These are phyloP conservation scores for Chironomus tepperi DNA, from an alignment of 1,140 invertebrate genomes.

Conservation along the genomic window DNA sequence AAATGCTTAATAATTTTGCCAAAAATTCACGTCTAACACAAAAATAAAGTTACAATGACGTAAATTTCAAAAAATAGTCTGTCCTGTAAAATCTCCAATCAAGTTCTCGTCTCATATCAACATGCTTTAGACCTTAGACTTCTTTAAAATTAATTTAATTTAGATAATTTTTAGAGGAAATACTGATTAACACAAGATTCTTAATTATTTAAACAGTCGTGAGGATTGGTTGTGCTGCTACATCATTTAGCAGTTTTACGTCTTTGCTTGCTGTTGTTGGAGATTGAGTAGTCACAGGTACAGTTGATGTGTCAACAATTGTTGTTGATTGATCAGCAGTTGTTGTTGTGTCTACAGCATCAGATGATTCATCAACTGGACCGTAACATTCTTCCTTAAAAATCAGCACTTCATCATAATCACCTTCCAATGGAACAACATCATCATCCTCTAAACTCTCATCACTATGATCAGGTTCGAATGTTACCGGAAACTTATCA, in stretches of 20 bases:
- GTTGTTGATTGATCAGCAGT: not conserved
- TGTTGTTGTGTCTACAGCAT: not conserved
- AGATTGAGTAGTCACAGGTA: not conserved
- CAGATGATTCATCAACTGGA: not conserved
- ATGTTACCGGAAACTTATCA: not conserved
- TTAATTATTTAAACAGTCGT: not conserved
- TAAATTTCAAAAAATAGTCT: too few relatives aligned
- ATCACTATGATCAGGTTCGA: not conserved
- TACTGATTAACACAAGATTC: too few relatives aligned
- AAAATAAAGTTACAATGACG: too few relatives aligned
- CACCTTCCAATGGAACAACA: not conserved
- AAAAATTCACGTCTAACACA: too few relatives aligned
- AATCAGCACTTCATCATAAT: not conserved
- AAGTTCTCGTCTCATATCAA: too few relatives aligned
- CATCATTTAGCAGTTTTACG: not conserved
- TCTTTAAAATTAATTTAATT: too few relatives aligned
- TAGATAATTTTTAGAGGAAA: too few relatives aligned
- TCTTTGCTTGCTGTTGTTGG: not conserved
- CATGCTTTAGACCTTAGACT: too few relatives aligned
- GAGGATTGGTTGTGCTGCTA: not conserved
- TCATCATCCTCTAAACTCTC: not conserved
- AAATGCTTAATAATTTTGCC: too few relatives aligned
- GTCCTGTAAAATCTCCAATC: too few relatives aligned
- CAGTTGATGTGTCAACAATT: not conserved
- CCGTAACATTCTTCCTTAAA: not conserved